phyloP scores from a whole-genome alignment of 2,113 vertebrate species.

The Malurus melanocephalus region DNA sequence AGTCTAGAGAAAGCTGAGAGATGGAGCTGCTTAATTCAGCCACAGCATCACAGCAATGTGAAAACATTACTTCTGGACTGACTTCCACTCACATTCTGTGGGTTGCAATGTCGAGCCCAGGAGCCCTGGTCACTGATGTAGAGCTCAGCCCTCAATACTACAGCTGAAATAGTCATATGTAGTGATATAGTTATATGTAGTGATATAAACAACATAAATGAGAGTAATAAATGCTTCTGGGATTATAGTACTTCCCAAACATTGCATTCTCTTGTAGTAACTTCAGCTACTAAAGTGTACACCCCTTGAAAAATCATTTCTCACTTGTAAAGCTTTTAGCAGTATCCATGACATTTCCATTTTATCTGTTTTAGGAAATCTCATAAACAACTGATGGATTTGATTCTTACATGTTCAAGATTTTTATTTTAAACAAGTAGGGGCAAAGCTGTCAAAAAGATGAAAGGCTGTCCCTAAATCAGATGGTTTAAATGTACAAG shows the following conservation, averaged over 20 bases:
- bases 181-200: not conserved
- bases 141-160: not conserved
- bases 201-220: not conserved
- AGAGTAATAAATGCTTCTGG: not conserved
- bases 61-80: not conserved
- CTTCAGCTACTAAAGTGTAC: not conserved
- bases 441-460: not conserved
- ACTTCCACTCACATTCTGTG: not conserved
- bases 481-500: not conserved
- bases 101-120: not conserved
- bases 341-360: not conserved
- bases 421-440: not conserved
- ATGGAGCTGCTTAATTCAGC: not conserved
- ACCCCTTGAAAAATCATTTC: not conserved
- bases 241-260: not conserved
- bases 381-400: not conserved
- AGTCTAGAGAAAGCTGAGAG: not conserved
- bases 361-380: not conserved
- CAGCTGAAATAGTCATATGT: not conserved
- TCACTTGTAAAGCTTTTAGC: not conserved
- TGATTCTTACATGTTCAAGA: not conserved
- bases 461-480: not conserved
- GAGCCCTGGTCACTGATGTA: not conserved
- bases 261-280: not conserved
- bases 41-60: not conserved